Conservation (phyloP, 30 jellyfish, hydroid and myxozoan species). For the Turritopsis rubra region DNA sequence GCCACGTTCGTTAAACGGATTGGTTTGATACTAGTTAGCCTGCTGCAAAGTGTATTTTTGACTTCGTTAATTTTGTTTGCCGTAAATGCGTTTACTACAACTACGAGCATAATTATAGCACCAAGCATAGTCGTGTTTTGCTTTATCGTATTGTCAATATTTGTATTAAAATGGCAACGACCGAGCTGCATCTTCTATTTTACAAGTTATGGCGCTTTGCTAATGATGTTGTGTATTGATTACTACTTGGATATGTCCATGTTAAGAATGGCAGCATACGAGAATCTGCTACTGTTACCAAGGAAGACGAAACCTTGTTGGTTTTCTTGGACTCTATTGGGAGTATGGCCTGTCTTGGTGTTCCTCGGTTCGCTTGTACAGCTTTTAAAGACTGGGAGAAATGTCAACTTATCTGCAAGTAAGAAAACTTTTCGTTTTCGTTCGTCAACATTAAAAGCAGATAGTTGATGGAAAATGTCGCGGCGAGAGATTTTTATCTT, state of each 20-base stretch:
- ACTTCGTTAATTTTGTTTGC: constrained; percentile 36
- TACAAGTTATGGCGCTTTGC: constrained; percentile 72
- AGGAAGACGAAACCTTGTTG: constrained; percentile 61
- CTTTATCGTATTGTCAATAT: constrained; percentile 38
- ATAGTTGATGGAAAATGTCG: too few relatives aligned
- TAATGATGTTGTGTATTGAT: constrained; percentile 65
- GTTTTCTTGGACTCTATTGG: constrained; percentile 77
- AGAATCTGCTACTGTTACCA: constrained; percentile 19
- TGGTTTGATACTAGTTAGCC: constrained; percentile 58
- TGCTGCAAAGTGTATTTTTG: constrained; percentile 56
- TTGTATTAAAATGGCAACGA: constrained; percentile 35
- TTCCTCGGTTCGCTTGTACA: constrained; percentile 76
- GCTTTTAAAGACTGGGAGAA: constrained; percentile 71
- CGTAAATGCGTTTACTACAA: constrained; percentile 37
- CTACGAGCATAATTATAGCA: constrained; percentile 48
- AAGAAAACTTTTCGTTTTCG: background rate
- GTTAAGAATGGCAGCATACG: constrained; percentile 44
- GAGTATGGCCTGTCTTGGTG: constrained; percentile 67
- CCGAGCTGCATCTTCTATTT: constrained; percentile 55
- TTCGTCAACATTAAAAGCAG: background rate
- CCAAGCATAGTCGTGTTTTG: constrained; percentile 54
- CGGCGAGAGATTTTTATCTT: too few relatives aligned
- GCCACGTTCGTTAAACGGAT: constrained; percentile 53
- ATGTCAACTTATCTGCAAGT: constrained; percentile 55
- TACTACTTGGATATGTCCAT: constrained; percentile 62